phyloP scores from a whole-genome alignment of 2,888 invertebrate species.

The Drosophila anomalata region DNA sequence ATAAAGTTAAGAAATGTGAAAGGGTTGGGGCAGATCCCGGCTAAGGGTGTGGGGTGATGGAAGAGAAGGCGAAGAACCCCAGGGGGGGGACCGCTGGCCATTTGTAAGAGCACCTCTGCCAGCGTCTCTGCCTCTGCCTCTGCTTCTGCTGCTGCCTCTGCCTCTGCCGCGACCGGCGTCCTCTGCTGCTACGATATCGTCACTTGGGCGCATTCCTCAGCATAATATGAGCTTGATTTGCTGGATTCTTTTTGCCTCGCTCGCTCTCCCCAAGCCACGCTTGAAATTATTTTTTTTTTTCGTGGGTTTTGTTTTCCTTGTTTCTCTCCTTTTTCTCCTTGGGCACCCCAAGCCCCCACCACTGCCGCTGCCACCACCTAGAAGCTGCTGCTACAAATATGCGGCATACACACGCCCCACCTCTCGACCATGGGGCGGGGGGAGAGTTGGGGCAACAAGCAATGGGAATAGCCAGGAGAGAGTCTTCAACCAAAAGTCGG shows the following conservation, averaged over 20 bases:
- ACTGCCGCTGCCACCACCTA: background rate
- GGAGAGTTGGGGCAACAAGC: background rate
- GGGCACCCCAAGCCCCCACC: background rate
- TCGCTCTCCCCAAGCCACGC: slow-evolving; percentile 53
- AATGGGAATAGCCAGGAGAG: slow-evolving; percentile 11
- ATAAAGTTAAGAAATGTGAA: slow-evolving; percentile 12
- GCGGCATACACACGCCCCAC: slow-evolving; percentile 57
- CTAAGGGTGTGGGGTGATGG: background rate
- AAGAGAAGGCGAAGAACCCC: background rate
- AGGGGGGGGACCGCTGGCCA: slow-evolving; percentile 65
- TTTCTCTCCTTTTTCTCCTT: slow-evolving; percentile 34
- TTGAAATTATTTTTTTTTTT: slow-evolving; percentile 69
- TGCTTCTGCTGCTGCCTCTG: background rate
- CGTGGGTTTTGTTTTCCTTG: slow-evolving; percentile 60
- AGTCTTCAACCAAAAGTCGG: slow-evolving; percentile 12
- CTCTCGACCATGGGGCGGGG: slow-evolving; percentile 5
- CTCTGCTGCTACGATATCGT: slow-evolving; percentile 81
- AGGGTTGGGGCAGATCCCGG: background rate
- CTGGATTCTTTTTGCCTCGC: slow-evolving; percentile 76
- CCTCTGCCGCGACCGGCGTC: slow-evolving; percentile 26
- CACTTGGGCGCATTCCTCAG: slow-evolving; percentile 83
- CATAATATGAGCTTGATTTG: slow-evolving; percentile 83
- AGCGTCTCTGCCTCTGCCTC: slow-evolving; percentile 1
- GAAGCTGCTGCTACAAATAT: slow-evolving; percentile 62
- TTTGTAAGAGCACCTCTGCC: slow-evolving; percentile 62